Evolutionary conservation across 2,888 invertebrate species (phyloP), one percentile per base, ranked within the genome.

Genomic region (Drymonia ruficornis): DNA sequence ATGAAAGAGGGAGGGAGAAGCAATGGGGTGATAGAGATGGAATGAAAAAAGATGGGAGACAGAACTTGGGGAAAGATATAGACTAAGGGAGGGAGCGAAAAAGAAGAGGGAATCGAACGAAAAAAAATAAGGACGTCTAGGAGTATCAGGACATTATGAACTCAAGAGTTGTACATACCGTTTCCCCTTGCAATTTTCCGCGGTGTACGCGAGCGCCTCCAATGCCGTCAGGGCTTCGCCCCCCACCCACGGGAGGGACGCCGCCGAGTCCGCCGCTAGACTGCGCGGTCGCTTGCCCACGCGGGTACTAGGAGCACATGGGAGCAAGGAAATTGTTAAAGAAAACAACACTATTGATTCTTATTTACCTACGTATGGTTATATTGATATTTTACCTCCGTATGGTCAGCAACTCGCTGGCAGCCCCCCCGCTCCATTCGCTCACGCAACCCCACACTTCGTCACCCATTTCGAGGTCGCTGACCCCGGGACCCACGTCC

Each of bases 361-460:
- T n/a, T n/a, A n/a, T n/a, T n/a, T n/a, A n/a, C n/a, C n/a, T n/a
- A n/a, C n/a, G n/a, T n/a, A n/a, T n/a, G n/a, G n/a, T n/a, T 2
- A 23, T 23, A 2, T 52, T 23, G 16, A 8, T 15, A n/a, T 19
- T n/a, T 34, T 52, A 89, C 91, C 91, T 91, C 53, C 88, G 76
- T 0, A 91, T 72, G 13, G 86, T 85, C 18, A 93, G 82, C 49
- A 92, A 76, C 51, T 93, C 93, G 11, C 78, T 74, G 36, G 91
- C 93, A 0, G 91, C 91, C 0, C 93, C 93, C 0, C 91, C 91
- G 13, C 75, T 72, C 93, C 93, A 93, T 71, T 93, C 93, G 60
- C 85, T 85, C 44, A 91, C 78, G 52, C 89, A 89, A 55, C 93
- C 93, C 93, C 93, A 93, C 59, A 93, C 93, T 63, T 93, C 92